phyloP scores from a whole-genome alignment of 2,113 vertebrate species.

The Corythornis vintsioides region DNA sequence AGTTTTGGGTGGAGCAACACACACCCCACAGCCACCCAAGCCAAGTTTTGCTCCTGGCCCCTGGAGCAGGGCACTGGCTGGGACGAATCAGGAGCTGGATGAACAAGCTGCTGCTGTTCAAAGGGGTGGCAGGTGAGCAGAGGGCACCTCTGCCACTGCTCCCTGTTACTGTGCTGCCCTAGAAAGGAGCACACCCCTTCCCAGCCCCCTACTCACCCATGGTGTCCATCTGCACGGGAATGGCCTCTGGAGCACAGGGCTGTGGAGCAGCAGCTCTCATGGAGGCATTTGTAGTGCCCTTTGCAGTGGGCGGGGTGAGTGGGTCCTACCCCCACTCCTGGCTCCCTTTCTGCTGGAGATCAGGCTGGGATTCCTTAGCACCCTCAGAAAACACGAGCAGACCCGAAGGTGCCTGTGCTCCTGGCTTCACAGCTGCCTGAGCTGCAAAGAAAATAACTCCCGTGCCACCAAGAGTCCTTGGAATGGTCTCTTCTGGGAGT shows the following conservation, averaged over 20 bases:
- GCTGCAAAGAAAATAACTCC: not conserved
- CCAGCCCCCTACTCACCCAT: slow-evolving; percentile 38
- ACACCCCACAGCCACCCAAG: not conserved
- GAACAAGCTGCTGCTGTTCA: not conserved
- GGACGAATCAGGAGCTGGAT: not conserved
- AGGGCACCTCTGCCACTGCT: not conserved
- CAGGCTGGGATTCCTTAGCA: not conserved
- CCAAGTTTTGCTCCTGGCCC: not conserved
- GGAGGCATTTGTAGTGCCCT: not conserved
- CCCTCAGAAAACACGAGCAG: not conserved
- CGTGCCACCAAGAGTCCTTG: not conserved
- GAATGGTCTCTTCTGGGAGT: not conserved
- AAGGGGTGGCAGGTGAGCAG: not conserved
- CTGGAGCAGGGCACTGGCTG: not conserved
- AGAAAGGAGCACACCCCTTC: fast-evolving
- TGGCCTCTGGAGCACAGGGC: not conserved
- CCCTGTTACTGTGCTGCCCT: not conserved
- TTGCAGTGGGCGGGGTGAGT: not conserved
- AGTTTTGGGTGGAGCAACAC: not conserved
- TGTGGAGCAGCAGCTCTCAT: fast-evolving
- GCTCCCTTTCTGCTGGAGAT: not conserved
- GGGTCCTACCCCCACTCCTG: not conserved
- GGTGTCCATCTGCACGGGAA: fast-evolving
- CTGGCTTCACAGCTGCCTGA: not conserved
- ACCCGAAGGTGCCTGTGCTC: not conserved